phyloP scores from a whole-genome alignment of 2,797 vertebrate genomes.

The Botia kubotai region DNA sequence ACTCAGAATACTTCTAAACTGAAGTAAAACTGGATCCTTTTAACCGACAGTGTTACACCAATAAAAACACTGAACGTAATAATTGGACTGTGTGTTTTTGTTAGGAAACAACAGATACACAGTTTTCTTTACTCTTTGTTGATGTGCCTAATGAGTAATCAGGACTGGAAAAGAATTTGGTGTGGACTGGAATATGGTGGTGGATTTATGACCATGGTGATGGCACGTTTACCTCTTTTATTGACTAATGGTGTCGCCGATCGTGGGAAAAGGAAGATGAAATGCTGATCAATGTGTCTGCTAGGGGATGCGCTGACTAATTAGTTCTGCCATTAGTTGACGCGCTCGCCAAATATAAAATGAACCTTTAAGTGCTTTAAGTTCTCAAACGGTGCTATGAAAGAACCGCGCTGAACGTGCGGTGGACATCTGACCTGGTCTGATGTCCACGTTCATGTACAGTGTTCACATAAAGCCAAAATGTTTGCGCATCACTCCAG shows the following conservation, averaged over 20 bases:
- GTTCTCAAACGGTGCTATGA: background rate
- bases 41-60: background rate
- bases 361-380: background rate
- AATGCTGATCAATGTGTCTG: background rate
- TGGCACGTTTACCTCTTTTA: constrained; percentile 18
- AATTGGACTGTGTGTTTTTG: constrained; percentile 1
- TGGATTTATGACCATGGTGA: constrained; percentile 53
- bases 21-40: constrained; percentile 24
- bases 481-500: background rate
- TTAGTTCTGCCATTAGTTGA: background rate
- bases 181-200: constrained; percentile 46
- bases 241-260: constrained; percentile 8
- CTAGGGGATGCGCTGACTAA: background rate
- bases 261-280: constrained; percentile 14
- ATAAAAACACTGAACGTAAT: background rate
- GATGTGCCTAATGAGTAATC: background rate
- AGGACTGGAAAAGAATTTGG: background rate
- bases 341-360: background rate
- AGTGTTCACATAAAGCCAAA: background rate
- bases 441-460: background rate
- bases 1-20: background rate
- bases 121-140: background rate
- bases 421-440: background rate
- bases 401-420: background rate
- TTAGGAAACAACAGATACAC: background rate